Evolutionary conservation across 2,888 invertebrate genomes (phyloP).

Genomic region (Idaea biselata): DNA sequence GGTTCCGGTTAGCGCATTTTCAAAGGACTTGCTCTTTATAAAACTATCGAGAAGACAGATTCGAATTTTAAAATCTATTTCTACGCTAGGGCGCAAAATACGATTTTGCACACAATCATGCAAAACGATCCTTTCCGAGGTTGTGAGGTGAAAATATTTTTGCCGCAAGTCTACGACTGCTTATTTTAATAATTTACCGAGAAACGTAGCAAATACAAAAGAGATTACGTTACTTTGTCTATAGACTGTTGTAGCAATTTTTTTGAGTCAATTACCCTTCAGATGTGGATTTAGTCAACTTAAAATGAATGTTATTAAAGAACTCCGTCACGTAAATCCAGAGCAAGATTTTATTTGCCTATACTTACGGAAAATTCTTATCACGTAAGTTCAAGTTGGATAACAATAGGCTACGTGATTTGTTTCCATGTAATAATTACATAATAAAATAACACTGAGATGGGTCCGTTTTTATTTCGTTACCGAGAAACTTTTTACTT

Average conservation of each 20-base stretch:
- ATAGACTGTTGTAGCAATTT: conserved; percentile 8
- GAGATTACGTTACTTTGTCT: background rate
- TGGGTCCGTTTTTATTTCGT: conserved; percentile 9
- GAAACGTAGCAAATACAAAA: background rate
- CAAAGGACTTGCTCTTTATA: no score
- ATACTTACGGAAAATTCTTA: conserved; percentile 40
- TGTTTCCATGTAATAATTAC: conserved; percentile 44
- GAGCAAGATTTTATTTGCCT: conserved; percentile 48
- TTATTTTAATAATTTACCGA: background rate
- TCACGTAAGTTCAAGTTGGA: conserved; percentile 51
- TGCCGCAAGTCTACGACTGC: no score
- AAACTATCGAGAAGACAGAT: no score
- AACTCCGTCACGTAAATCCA: conserved; percentile 50
- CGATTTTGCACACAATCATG: no score
- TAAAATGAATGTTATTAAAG: conserved; percentile 34
- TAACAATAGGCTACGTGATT: conserved; percentile 52
- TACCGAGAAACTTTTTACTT: background rate
- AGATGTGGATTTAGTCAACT: conserved; percentile 18
- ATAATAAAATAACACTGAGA: conserved; percentile 19
- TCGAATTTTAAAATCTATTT: no score
- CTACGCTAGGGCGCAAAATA: no score
- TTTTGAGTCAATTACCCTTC: conserved; percentile 17
- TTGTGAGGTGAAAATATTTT: no score
- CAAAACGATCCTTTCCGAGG: no score
- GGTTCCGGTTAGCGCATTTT: no score